Base-by-base conservation (phyloP, 1,140 invertebrate genomes). In the Heliconius melpomene region DNA sequence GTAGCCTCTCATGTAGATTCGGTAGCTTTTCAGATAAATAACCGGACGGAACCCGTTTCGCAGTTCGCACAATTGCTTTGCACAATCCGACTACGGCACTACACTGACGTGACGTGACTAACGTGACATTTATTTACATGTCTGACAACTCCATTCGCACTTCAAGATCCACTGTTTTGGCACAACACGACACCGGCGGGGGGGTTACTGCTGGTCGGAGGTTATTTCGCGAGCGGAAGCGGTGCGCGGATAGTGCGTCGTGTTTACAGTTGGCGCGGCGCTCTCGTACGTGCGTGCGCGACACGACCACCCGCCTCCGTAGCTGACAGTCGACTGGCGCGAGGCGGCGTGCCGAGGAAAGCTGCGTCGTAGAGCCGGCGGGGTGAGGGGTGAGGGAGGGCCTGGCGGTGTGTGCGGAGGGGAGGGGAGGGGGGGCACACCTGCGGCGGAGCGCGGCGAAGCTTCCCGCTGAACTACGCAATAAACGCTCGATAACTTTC, bases 401-500 rank as follows among this genome's bases (percentile, higher is more conserved):
- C 32, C 32, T 36, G 32, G 32, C 32, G 32, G 32, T 7, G 32
- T 36, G 32, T 36, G 32, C 6, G 84, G 85, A 84, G 84, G 70
- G 86, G 80, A 83, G 77, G 90, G 89, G 86, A 85, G 85, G 87
- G 79, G 85, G 76, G 90, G 90, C 87, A 88, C 91, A 94, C 92
- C 91, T 93, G 91, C 92, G 90, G 89, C 88, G 86, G 90, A 89
- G 89, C 89, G 85, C 87, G 84, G 86, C 89, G 87, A 87, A 92
- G 92, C 91, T 92, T 92, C 89, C 90, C 90, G 90, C 90, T 91
- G 88, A 88, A 88, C 90, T 91, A 93, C 92, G 92, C 91, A 94
- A 94, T 94, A 94, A 94, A 92, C 92, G 91, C 92, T 94, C 91
- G 89, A 93, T 93, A 94, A 94, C 91, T 94, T 94, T 94, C 91